These are phyloP conservation scores for Burhinus bistriatus DNA, from an alignment of 2,113 vertebrate species.

Conservation along the genomic window DNA sequence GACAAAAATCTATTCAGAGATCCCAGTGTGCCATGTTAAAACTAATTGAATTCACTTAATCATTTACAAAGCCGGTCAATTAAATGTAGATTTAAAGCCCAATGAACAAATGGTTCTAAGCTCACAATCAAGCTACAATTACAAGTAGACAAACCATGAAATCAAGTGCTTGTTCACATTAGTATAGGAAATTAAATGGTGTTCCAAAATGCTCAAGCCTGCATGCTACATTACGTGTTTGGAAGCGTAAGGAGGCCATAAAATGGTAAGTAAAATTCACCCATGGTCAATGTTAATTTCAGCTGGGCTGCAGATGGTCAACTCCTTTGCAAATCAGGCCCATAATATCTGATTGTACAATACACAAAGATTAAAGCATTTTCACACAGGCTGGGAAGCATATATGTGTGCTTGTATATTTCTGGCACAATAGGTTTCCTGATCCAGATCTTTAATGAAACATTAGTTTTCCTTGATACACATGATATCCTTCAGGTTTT, in stretches of 20 bases:
- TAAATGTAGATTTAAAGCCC: slow-evolving; percentile 44
- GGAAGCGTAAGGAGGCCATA: slow-evolving; percentile 14
- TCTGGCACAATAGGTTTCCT: not conserved
- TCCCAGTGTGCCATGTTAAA: slow-evolving; percentile 48
- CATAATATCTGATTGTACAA: not conserved
- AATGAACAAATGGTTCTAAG: slow-evolving; percentile 53
- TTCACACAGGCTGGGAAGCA: not conserved
- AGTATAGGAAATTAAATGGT: slow-evolving; percentile 55
- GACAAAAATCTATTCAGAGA: slow-evolving; percentile 38
- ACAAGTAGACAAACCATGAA: slow-evolving; percentile 62
- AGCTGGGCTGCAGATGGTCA: not conserved
- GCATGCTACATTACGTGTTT: slow-evolving; percentile 29
- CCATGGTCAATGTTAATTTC: not conserved
- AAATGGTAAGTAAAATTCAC: slow-evolving; percentile 34
- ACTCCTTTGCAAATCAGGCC: not conserved
- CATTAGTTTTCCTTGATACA: not conserved
- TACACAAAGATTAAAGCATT: not conserved
- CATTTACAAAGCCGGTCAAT: slow-evolving; percentile 42
- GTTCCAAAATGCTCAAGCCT: slow-evolving; percentile 13
- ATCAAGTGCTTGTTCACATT: slow-evolving; percentile 67
- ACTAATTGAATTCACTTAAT: slow-evolving; percentile 62
- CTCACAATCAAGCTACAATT: slow-evolving; percentile 58
- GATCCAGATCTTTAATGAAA: not conserved
- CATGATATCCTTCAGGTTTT: not conserved
- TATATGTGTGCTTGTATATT: not conserved